Base-by-base conservation (phyloP, 2,888 invertebrate species). In the Cordylochernes scorpioides region DNA sequence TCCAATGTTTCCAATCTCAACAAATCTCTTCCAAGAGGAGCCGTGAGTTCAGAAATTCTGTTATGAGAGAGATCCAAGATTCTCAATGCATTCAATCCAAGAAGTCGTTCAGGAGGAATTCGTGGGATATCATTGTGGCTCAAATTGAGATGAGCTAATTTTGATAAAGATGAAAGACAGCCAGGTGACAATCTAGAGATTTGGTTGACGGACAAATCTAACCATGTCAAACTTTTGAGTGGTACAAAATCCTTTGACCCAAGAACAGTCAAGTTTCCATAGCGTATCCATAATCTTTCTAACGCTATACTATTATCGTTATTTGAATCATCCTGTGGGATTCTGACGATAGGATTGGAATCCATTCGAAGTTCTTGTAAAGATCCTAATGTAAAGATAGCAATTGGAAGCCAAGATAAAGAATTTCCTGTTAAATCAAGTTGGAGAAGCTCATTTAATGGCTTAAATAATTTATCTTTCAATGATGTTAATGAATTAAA, bases 171-270 rank as follows among this genome's bases (percentile, higher is more conserved):
- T 13, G 40, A 36, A 15, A 43, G 39, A 18, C 39, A 36, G 15
- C 41, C 40, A 6, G 43, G 41, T 2, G 39, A 41, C 5, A 45
- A 31, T 29, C 44, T 45, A 5, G 41, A 36, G 15, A 45, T 39
- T 13, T 36, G 36, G 32, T 45, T 45, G 10, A 36, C 29, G 8
- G 32, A 29, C n/a, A 45, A 29, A 5, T 24, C 22, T 10, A 45
- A 29, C 5, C 22, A 28, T 7, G 29, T 29, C 15, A 43, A 17
- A 6, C 29, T 28, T 5, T 31, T 18, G 18, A 42, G 39, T 17
- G 35, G 34, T 17, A 35, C 24, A 29, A 43, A 42, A 21, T 43
- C 43, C 17, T 39, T 38, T 8, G 43, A 41, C 18, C 39, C 39
- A 2, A 43, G 34, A 9, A 43, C 34, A 7, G 41, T 37, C 13